Percentiles rank a stretch among this genome's conserved stretches.
Conservation (phyloP, 2,888 invertebrate genomes). For the Calliphora vomitoria region DNA sequence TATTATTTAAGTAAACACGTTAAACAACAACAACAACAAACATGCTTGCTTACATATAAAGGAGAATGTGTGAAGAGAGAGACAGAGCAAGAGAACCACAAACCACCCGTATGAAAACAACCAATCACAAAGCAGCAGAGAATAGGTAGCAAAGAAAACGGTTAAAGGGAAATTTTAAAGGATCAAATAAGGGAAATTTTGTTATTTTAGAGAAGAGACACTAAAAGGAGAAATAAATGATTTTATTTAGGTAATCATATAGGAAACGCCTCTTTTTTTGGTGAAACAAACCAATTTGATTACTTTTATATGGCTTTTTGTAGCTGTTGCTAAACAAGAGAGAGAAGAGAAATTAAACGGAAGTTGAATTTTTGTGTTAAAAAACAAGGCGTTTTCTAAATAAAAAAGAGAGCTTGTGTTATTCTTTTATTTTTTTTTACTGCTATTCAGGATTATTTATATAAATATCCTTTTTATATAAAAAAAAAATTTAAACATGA, state of each 20-base stretch:
- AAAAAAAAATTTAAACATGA: constrained; percentile 6
- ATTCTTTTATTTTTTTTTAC: constrained; percentile 43
- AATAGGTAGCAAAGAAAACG: constrained; percentile 39
- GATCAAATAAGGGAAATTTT: constrained; percentile 37
- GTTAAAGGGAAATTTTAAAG: constrained; percentile 60
- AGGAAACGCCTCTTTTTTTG: constrained; percentile 56
- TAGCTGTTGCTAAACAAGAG: too few relatives aligned
- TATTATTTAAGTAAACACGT: constrained; percentile 24
- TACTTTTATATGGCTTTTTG: not conserved
- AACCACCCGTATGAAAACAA: not conserved
- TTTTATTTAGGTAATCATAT: not conserved
- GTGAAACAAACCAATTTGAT: constrained; percentile 22
- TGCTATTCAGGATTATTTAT: not conserved
- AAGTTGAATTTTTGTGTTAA: not conserved
- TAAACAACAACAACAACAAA: constrained; percentile 18
- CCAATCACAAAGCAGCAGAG: constrained; percentile 47
- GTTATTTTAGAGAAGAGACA: not conserved
- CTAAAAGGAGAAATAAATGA: not conserved
- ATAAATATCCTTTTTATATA: not conserved
- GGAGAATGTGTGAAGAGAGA: not conserved
- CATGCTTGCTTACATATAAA: not conserved
- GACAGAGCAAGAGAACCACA: not conserved
- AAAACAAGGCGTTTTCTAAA: constrained; percentile 58
- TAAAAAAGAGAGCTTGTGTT: constrained; percentile 19
- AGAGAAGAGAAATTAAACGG: not conserved